Percentiles rank a stretch among this genome's conserved stretches.
Evolutionary conservation across 1,140 invertebrate species (phyloP).

Genomic region (Caligus rogercresseyi): DNA sequence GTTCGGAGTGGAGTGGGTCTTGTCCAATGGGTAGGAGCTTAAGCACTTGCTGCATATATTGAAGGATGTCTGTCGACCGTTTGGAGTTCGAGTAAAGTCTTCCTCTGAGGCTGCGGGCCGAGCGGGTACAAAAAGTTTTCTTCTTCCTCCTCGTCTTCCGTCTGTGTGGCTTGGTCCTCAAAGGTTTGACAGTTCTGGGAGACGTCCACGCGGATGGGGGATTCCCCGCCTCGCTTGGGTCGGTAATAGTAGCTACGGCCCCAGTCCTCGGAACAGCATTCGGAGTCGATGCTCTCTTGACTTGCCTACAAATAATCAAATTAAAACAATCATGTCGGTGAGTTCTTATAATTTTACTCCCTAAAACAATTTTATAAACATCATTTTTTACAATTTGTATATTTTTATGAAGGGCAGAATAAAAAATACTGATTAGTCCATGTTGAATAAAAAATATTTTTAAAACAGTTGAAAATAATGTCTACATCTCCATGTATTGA

Average conservation of each 20-base stretch:
- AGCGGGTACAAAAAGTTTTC: neutral
- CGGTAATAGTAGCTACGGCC: neutral
- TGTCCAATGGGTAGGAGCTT: neutral
- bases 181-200: neutral
- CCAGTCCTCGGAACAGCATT: neutral
- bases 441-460: too few relatives aligned
- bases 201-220: neutral
- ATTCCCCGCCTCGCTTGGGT: neutral
- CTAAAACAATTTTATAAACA: too few relatives aligned
- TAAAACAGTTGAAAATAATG: too few relatives aligned
- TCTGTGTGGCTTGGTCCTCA: conserved; percentile 5
- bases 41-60: neutral
- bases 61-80: neutral
- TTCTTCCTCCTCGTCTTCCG: neutral
- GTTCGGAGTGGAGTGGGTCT: neutral
- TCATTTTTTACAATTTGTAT: too few relatives aligned
- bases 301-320: too few relatives aligned
- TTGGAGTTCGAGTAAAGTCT: neutral
- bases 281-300: neutral
- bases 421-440: too few relatives aligned
- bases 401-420: too few relatives aligned
- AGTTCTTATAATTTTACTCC: too few relatives aligned
- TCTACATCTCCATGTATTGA: too few relatives aligned
- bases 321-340: too few relatives aligned
- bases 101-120: neutral